Base-by-base conservation (phyloP, 2,888 invertebrate genomes). In the Ophioninae sp. region DNA sequence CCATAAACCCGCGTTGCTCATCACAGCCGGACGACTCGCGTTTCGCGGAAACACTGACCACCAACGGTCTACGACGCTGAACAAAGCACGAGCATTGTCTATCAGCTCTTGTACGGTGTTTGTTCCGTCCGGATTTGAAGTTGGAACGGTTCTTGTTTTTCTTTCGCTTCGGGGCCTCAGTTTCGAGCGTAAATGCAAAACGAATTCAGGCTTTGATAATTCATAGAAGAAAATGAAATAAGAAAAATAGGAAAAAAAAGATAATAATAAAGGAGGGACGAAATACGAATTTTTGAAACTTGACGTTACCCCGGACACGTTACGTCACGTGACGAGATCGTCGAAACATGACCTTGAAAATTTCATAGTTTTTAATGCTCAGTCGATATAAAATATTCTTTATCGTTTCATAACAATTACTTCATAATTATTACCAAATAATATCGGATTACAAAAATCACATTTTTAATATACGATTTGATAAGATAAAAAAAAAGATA, bases 1-100 rank as follows among this genome's bases (percentile, higher is more conserved):
- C 37, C 10, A 51, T 51, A 69, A 65, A 72, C 23, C 6, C 37
- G 64, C 51, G n/a, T 39, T 17, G 13, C 39, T 39, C 63, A 9
- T 23, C 30, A 8, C 13, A 41, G 44, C 69, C 39, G 39, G 72
- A 39, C 77, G 68, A 81, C 51, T 68, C 72, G 73, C 69, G 10
- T 51, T 51, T 51, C 44, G 44, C 13, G 44, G 13, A 9, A 51
- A 65, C 56, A 72, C 44, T 7, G 67, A 58, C 51, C 39, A 58
- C 51, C 39, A 81, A 76, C 41, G 39, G 67, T 76, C 22, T 13
- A 67, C 37, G 59, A 58, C 58, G 56, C 20, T 30, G 37, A 64
- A 37, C 20, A 30, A 37, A 41, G 67, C 17, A 23, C 61, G 20
- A 76, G 22, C 58, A 17, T 51, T 30, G 23, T 2, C 37, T 37